phyloP scores from a whole-genome alignment of 1,140 invertebrate species.

The Coptotermes formosanus region DNA sequence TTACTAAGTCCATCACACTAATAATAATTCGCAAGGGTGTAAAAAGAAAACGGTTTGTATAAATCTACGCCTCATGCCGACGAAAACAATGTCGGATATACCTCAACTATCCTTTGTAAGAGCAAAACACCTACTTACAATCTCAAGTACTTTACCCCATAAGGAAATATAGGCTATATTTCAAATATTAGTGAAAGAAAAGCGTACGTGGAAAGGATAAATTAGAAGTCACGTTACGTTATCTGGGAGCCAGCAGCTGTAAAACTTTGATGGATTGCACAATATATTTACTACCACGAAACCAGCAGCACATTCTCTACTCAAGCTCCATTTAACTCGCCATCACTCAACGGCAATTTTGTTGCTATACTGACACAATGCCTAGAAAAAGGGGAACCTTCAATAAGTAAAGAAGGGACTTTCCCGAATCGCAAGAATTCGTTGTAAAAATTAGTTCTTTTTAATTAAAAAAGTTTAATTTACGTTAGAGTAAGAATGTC shows the following conservation, averaged over 20 bases:
- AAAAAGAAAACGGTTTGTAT: neutral
- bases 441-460: no score
- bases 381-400: neutral
- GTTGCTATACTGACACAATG: neutral
- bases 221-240: neutral
- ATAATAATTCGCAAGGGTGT: no score
- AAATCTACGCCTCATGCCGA: neutral
- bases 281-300: neutral
- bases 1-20: no score
- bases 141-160: neutral
- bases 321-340: constrained; percentile 18
- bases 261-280: neutral
- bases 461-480: no score
- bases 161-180: neutral
- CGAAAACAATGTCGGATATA: neutral
- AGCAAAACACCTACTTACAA: neutral
- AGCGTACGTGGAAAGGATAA: neutral
- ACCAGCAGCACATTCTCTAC: neutral
- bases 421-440: no score
- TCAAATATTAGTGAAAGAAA: neutral
- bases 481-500: no score
- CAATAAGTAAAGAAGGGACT: neutral
- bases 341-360: neutral
- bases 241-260: constrained; percentile 2
- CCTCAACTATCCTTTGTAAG: neutral